Evolutionary conservation across 2,888 invertebrate genomes (phyloP).

Genomic region (Idaea biselata): DNA sequence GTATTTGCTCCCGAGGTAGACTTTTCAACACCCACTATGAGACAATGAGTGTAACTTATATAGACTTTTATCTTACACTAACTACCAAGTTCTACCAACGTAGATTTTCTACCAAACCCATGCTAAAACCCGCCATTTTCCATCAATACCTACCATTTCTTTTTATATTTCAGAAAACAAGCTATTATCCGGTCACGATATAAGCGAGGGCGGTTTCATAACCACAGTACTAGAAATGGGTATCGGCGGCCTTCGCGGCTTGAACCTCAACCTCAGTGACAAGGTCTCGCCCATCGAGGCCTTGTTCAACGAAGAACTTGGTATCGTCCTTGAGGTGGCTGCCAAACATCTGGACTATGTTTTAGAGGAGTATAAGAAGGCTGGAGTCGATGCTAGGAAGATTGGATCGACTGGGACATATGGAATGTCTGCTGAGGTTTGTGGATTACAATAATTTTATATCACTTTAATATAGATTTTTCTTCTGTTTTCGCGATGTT

Average conservation of each 20-base stretch:
- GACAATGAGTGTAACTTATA: too few species aligned
- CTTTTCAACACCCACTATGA: too few species aligned
- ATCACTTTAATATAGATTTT: too few species aligned
- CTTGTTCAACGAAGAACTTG: constrained; percentile 92
- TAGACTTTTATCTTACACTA: too few species aligned
- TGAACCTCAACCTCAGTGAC: constrained; percentile 79
- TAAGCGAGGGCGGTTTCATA: constrained; percentile 97
- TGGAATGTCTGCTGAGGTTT: constrained; percentile 83
- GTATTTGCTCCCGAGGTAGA: too few species aligned
- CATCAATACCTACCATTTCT: too few species aligned
- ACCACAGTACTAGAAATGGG: constrained; percentile 96
- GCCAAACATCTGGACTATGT: constrained; percentile 79
- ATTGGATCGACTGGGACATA: constrained; percentile 85
- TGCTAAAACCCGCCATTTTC: too few species aligned
- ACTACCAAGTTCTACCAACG: too few species aligned
- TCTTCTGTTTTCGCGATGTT: too few species aligned
- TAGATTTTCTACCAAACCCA: too few species aligned
- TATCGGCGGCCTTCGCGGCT: constrained; percentile 93
- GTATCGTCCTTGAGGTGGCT: constrained; percentile 89
- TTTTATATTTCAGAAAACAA: too few species aligned
- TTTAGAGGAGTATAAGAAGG: constrained; percentile 80
- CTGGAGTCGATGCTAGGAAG: constrained; percentile 82
- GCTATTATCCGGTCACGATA: constrained; percentile 93
- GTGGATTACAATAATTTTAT: constrained; percentile 30
- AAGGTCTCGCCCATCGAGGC: constrained; percentile 82